Evolutionary conservation across 1,140 invertebrate genomes (phyloP).

Genomic region (Drosophila lini): DNA sequence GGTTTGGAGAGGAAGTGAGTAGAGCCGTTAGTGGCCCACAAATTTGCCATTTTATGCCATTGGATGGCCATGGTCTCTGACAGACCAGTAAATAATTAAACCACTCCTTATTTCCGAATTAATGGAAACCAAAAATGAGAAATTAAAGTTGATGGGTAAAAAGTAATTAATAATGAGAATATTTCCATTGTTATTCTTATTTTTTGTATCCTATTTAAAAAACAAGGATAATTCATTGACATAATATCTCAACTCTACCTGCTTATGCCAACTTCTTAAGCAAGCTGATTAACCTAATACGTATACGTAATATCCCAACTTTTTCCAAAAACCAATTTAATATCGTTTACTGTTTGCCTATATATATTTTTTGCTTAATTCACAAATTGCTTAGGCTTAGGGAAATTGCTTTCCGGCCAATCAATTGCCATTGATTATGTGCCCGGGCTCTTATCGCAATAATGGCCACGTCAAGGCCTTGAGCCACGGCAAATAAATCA

Average conservation of each 20-base stretch:
- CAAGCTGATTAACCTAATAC: not conserved
- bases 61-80: constrained; percentile 32
- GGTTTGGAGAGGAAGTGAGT: not conserved
- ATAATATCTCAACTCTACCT: not conserved
- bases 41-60: constrained; percentile 69
- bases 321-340: constrained; percentile 30
- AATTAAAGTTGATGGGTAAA: constrained; percentile 1
- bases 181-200: not conserved
- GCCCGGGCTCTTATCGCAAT: constrained; percentile 25
- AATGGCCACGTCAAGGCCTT: constrained; percentile 38
- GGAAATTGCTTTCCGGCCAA: constrained; percentile 43
- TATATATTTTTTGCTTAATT: constrained; percentile 26
- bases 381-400: constrained; percentile 31
- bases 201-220: too few relatives aligned
- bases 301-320: constrained; percentile 10
- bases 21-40: constrained; percentile 30
- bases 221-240: not conserved
- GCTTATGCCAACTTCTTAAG: not conserved
- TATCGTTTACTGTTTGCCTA: constrained; percentile 30
- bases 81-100: constrained; percentile 44
- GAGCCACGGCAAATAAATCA: constrained; percentile 59
- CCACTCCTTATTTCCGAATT: constrained; percentile 21
- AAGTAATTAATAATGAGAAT: not conserved
- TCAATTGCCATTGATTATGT: constrained; percentile 44
- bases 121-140: constrained; percentile 23